These are phyloP conservation scores for Psilopsiagon aurifrons DNA, from an alignment of 2,113 vertebrate genomes.

Conservation along the genomic window DNA sequence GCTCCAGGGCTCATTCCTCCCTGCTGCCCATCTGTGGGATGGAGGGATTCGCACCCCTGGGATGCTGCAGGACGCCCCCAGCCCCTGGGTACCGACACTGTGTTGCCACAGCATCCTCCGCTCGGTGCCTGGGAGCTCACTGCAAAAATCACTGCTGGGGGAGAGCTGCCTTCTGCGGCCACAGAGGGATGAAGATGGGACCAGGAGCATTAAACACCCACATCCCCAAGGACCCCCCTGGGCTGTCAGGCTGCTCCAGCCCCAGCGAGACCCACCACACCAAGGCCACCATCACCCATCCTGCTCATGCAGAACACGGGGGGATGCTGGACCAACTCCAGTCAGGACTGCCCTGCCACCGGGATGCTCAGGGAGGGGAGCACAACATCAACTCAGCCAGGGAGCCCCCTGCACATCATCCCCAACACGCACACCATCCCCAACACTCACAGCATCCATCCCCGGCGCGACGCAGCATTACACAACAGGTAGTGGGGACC, in stretches of 20 bases:
- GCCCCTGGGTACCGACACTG: not conserved
- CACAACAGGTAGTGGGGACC: slow-evolving; percentile 60
- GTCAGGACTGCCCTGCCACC: not conserved
- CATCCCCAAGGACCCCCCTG: not conserved
- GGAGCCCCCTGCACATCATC: not conserved
- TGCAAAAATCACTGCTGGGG: not conserved
- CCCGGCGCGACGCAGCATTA: slow-evolving; percentile 5
- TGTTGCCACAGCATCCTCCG: not conserved
- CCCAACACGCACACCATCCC: not conserved
- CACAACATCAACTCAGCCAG: not conserved
- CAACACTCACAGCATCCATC: not conserved
- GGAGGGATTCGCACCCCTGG: not conserved
- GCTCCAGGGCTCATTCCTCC: not conserved
- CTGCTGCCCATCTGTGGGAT: not conserved
- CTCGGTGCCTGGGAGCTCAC: not conserved
- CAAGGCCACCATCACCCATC: not conserved
- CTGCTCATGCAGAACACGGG: accelerated
- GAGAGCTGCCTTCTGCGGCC: not conserved
- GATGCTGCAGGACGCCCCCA: not conserved
- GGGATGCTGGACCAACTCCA: not conserved
- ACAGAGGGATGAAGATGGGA: not conserved
- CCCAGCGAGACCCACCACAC: not conserved
- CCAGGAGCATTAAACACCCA: not conserved
- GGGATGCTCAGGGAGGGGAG: not conserved
- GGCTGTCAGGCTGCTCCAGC: not conserved